phyloP scores from a whole-genome alignment of 2,888 invertebrate species.

The Incurvaria masculella region DNA sequence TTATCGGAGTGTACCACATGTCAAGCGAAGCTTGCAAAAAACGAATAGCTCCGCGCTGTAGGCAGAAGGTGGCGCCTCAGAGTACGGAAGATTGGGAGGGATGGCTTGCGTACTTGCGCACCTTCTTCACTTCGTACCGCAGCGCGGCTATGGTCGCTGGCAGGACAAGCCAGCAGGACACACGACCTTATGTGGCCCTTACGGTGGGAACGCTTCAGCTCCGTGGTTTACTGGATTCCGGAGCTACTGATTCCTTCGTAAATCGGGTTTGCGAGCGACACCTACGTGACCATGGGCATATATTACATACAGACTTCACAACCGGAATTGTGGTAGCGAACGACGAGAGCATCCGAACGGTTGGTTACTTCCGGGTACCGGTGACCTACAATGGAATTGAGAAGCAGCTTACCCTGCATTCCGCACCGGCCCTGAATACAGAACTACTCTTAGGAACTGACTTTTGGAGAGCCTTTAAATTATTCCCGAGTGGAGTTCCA shows the following conservation, averaged over 20 bases:
- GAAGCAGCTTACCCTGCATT: no score
- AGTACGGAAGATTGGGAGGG: background rate
- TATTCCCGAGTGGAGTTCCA: no score
- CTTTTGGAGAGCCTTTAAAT: no score
- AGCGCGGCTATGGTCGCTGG: background rate
- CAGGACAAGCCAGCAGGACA: no score
- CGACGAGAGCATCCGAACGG: background rate
- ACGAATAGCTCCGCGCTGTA: background rate
- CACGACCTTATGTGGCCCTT: no score
- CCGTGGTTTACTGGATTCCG: background rate
- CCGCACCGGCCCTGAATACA: no score
- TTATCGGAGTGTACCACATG: background rate
- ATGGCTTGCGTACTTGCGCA: background rate
- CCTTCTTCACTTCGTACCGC: background rate
- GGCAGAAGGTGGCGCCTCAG: background rate
- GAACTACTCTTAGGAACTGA: no score
- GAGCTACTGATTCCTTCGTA: background rate
- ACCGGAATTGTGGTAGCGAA: background rate
- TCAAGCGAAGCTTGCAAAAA: background rate
- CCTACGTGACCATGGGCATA: background rate
- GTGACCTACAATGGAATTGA: no score
- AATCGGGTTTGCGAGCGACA: background rate
- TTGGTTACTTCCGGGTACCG: no score
- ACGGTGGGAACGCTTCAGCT: no score
- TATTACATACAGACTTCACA: background rate